Percentiles rank a stretch among this genome's conserved stretches.
Evolutionary conservation across 1,140 invertebrate genomes (phyloP).

Genomic region (Heliconius melpomene): DNA sequence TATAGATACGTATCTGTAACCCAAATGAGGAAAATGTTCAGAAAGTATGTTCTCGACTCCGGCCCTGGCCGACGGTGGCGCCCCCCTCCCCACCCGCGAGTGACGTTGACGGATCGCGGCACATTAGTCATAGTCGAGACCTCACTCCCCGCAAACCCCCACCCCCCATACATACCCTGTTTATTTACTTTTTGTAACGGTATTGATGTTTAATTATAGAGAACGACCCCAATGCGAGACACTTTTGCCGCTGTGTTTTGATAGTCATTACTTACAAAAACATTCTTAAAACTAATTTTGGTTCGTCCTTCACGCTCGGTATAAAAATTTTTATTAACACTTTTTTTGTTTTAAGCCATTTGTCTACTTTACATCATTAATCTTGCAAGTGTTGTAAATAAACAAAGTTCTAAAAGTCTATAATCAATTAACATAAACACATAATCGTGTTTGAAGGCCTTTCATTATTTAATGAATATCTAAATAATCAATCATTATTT

Average conservation of each 20-base stretch:
- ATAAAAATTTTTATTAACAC: conserved; percentile 22
- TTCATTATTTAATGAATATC: conserved; percentile 47
- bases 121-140: conserved; percentile 79
- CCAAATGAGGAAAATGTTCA: conserved; percentile 69
- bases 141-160: conserved; percentile 53
- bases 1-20: conserved; percentile 73
- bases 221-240: conserved; percentile 67
- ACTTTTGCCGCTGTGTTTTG: conserved; percentile 69
- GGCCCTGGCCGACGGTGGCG: conserved; percentile 67
- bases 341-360: conserved; percentile 25
- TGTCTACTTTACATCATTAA: conserved; percentile 27
- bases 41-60: conserved; percentile 68
- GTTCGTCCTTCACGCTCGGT: conserved; percentile 28
- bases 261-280: conserved; percentile 41
- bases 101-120: conserved; percentile 76
- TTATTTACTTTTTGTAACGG: conserved; percentile 81
- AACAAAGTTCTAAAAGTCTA: conserved; percentile 12
- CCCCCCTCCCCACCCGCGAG: conserved; percentile 66
- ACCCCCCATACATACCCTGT: conserved; percentile 68
- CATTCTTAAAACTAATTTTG: conserved; percentile 29
- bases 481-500: conserved; percentile 64
- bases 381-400: neutral
- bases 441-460: conserved; percentile 28
- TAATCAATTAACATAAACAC: conserved; percentile 34
- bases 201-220: conserved; percentile 81